These are phyloP conservation scores for Syritta pipiens DNA, from an alignment of 2,888 invertebrate species.

Conservation along the genomic window DNA sequence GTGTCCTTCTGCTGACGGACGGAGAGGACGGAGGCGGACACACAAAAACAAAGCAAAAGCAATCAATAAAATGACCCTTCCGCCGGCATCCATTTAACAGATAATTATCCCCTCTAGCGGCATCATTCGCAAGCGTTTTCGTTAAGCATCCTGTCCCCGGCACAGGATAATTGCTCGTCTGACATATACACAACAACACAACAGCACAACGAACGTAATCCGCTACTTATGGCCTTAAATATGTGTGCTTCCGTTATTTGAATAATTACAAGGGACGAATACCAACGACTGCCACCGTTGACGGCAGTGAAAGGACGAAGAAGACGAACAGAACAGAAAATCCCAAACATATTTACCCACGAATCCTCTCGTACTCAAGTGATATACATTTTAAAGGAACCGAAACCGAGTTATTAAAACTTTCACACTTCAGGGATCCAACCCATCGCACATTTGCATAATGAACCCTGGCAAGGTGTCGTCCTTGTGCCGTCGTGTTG, in stretches of 20 bases:
- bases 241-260: constrained; percentile 36
- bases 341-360: constrained; percentile 60
- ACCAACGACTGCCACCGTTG: background rate
- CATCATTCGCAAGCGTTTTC: constrained; percentile 6
- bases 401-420: constrained; percentile 67
- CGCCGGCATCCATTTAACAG: constrained; percentile 11
- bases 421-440: constrained; percentile 63
- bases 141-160: background rate
- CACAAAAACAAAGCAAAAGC: constrained; percentile 26
- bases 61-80: constrained; percentile 55
- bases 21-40: background rate
- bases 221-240: constrained; percentile 43
- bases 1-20: constrained; percentile 34
- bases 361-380: constrained; percentile 39
- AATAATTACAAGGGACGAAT: constrained; percentile 48
- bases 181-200: constrained; percentile 36
- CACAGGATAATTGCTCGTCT: constrained; percentile 46
- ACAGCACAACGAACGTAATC: constrained; percentile 41
- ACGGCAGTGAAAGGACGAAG: too few relatives aligned
- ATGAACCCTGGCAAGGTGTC: constrained; percentile 64
- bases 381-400: constrained; percentile 52
- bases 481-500: constrained; percentile 32
- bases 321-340: constrained; percentile 30
- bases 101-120: constrained; percentile 33
- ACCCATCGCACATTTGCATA: constrained; percentile 59